These are phyloP conservation scores for Triplophysa siluroides DNA, from an alignment of 2,113 vertebrate species.

Conservation along the genomic window DNA sequence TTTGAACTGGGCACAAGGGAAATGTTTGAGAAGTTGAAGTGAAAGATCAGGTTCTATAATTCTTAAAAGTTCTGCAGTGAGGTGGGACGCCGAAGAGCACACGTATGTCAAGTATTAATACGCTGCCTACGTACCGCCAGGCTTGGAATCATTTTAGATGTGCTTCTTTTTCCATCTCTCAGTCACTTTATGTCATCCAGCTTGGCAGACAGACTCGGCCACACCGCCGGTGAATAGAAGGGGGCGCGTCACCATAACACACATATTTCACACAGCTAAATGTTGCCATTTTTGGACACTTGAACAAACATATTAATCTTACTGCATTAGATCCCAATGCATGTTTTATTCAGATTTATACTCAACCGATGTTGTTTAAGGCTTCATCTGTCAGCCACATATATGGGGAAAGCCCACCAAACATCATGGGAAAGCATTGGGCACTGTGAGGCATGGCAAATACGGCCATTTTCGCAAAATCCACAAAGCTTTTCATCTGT, in stretches of 20 bases:
- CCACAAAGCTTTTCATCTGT: slow-evolving; percentile 15
- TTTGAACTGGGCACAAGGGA: slow-evolving; percentile 10
- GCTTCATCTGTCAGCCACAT: background rate
- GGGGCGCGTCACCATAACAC: background rate
- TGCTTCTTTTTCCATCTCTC: too few relatives aligned
- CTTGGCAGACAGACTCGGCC: slow-evolving; percentile 38
- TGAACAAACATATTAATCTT: background rate
- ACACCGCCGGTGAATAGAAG: slow-evolving; percentile 3
- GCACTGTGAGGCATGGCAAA: background rate
- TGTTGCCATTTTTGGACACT: too few relatives aligned
- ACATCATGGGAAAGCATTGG: slow-evolving; percentile 26
- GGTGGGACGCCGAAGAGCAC: too few relatives aligned
- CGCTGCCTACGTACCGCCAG: too few relatives aligned
- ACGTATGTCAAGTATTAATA: too few relatives aligned
- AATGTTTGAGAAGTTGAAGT: background rate
- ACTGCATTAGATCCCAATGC: background rate
- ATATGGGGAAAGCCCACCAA: background rate
- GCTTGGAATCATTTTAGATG: too few relatives aligned
- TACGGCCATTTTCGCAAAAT: slow-evolving; percentile 14
- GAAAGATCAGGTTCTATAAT: too few relatives aligned
- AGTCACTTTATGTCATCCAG: background rate
- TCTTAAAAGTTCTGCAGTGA: too few relatives aligned
- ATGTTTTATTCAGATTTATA: background rate
- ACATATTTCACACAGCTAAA: too few relatives aligned
- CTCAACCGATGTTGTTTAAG: background rate